These are phyloP conservation scores for Trogon surrucura DNA, from an alignment of 2,113 vertebrate genomes.

Conservation along the genomic window DNA sequence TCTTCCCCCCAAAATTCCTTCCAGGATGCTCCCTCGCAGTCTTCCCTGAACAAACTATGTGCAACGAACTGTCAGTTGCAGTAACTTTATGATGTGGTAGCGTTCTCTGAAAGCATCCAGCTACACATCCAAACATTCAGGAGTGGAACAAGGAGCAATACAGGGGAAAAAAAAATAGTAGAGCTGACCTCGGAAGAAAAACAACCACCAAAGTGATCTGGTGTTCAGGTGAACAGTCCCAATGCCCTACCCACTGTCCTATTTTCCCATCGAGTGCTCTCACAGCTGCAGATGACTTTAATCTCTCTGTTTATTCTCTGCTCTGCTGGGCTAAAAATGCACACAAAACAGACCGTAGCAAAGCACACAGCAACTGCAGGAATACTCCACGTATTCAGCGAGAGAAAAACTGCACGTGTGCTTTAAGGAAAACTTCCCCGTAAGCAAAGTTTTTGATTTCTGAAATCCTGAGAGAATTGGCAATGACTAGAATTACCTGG, in stretches of 20 bases:
- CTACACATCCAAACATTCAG: rapidly evolving
- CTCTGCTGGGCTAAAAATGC: neutral
- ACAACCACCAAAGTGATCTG: neutral
- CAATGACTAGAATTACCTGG: neutral
- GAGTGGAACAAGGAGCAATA: neutral
- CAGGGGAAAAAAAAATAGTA: rapidly evolving
- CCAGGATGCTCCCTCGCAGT: neutral
- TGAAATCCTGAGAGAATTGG: neutral
- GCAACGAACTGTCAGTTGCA: neutral
- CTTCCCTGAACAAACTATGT: neutral
- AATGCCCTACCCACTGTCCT: neutral
- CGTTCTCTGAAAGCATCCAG: neutral
- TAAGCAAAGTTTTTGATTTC: neutral
- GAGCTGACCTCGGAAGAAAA: neutral
- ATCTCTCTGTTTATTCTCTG: neutral
- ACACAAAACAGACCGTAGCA: neutral
- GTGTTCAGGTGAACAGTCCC: neutral
- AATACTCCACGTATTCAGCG: rapidly evolving
- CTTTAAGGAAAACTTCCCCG: neutral
- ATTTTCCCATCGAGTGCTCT: neutral
- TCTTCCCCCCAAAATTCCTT: neutral
- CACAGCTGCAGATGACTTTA: conserved; percentile 14
- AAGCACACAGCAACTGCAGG: neutral
- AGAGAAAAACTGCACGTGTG: rapidly evolving
- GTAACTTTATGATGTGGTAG: neutral